Base-by-base conservation (phyloP, 2,113 vertebrate species). In the Indicator maculatus region DNA sequence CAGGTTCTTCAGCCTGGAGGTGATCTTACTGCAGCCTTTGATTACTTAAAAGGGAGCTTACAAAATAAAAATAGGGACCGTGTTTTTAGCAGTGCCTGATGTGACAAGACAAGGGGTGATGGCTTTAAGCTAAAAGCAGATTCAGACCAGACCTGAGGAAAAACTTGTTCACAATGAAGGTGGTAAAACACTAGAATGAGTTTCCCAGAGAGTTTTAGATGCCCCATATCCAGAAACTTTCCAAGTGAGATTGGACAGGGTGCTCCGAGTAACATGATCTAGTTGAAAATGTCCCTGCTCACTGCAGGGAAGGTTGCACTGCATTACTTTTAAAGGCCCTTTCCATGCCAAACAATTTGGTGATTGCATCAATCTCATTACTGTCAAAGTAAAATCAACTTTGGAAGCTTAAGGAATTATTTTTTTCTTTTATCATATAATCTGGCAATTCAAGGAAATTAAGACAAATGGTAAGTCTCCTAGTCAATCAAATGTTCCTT, bases 211-310 rank as follows among this genome's bases (percentile, higher is more conserved):
- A 33, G 17, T 41, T 16, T 20, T 2, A 39, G 63, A 66, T 26
- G 36, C 5, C 31, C 24, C 58, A 56, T 28, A 7, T 16, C 15
- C 9, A 7, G 30, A 56, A 80, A 13, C 17, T 21, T 45, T 61
- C 12, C 3, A 36, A 36, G 36, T 36, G 7, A 36, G 36, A 36
- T 36, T 36, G 7, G 36, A 36, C 36, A 36, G 36, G 36, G 36
- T 36, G 36, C 36, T 36, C 36, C 8, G 3, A 41, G 31, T 2
- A 83, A 17, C 12, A 11, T 24, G 19, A 36, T 55, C 8, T 24
- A 63, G 5, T 0, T 0, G 36, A 75, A 24, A 5, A 89, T 28
- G 12, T 17, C 5, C 31, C 13, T 23, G 20, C 7, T 44, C 3
- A 28, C 1, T 28, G 19, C 19, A 60, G 11, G 19, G 8, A 36